Conservation (phyloP, 1,140 invertebrate genomes). For the Maconellicoccus hirsutus region DNA sequence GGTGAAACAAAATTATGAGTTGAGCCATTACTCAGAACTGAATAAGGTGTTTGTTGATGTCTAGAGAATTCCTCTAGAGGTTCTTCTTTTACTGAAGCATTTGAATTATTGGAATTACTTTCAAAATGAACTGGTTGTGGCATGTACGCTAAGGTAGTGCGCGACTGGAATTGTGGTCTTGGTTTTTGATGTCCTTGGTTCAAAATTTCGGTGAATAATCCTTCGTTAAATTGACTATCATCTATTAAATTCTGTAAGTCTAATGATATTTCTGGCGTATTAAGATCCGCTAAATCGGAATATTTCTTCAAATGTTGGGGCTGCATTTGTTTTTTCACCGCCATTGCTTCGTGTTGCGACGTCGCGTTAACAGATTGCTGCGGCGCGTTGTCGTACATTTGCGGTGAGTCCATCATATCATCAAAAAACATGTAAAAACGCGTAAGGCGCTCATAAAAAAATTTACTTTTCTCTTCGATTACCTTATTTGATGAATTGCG, state of each 20-base stretch:
- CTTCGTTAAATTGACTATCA: constrained; percentile 69
- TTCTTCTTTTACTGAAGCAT: constrained; percentile 65
- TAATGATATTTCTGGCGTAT: constrained; percentile 75
- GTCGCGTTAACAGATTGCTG: constrained; percentile 25
- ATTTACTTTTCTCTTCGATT: background rate
- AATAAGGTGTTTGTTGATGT: constrained; percentile 33
- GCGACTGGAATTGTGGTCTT: constrained; percentile 37
- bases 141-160: constrained; percentile 71
- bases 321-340: constrained; percentile 28
- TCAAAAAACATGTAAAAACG: constrained; percentile 19
- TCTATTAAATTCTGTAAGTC: constrained; percentile 80
- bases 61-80: constrained; percentile 51
- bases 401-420: constrained; percentile 30
- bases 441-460: background rate
- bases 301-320: constrained; percentile 30
- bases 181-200: constrained; percentile 41
- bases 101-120: constrained; percentile 41
- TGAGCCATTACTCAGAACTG: constrained; percentile 41
- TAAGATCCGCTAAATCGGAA: constrained; percentile 66
- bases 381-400: constrained; percentile 31
- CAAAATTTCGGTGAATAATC: constrained; percentile 66
- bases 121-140: constrained; percentile 69
- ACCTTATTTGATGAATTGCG: background rate
- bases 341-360: constrained; percentile 28
- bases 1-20: constrained; percentile 48